These are phyloP conservation scores for Netelia inedita DNA, from an alignment of 2,888 invertebrate species.

Conservation along the genomic window DNA sequence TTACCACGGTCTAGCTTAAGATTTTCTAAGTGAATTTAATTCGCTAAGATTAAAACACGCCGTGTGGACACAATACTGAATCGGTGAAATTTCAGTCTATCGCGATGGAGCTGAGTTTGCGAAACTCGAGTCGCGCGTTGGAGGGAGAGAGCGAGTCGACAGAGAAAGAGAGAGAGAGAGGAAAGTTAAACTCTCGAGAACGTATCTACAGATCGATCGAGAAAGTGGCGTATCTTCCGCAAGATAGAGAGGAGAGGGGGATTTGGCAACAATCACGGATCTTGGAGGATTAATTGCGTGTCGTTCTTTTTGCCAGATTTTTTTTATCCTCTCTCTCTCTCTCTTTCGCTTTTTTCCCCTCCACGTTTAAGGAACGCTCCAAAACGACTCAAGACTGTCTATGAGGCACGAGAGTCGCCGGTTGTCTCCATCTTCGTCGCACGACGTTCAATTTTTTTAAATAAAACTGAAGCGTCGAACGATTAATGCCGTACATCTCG, in stretches of 20 bases:
- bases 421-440: slow-evolving; percentile 82
- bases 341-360: background rate
- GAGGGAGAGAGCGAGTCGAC: slow-evolving; percentile 10
- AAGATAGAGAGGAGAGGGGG: background rate
- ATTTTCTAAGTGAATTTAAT: slow-evolving; percentile 49
- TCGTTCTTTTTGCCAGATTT: too few relatives aligned
- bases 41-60: slow-evolving; percentile 41
- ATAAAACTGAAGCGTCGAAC: slow-evolving; percentile 86
- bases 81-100: slow-evolving; percentile 49
- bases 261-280: background rate
- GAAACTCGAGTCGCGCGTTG: slow-evolving; percentile 6
- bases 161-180: background rate
- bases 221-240: background rate
- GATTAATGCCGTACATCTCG: slow-evolving; percentile 86
- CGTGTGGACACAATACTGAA: slow-evolving; percentile 56
- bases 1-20: slow-evolving; percentile 65
- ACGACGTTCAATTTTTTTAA: slow-evolving; percentile 86
- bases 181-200: background rate
- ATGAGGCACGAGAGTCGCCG: slow-evolving; percentile 75
- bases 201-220: background rate
- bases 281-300: too few relatives aligned
- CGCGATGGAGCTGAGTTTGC: background rate
- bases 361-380: background rate
- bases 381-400: slow-evolving; percentile 61
- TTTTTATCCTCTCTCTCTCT: background rate